Evolutionary conservation across 2,888 invertebrate genomes (phyloP), one percentile per base, ranked within the genome.

Genomic region (Dichetophora obliterata): DNA sequence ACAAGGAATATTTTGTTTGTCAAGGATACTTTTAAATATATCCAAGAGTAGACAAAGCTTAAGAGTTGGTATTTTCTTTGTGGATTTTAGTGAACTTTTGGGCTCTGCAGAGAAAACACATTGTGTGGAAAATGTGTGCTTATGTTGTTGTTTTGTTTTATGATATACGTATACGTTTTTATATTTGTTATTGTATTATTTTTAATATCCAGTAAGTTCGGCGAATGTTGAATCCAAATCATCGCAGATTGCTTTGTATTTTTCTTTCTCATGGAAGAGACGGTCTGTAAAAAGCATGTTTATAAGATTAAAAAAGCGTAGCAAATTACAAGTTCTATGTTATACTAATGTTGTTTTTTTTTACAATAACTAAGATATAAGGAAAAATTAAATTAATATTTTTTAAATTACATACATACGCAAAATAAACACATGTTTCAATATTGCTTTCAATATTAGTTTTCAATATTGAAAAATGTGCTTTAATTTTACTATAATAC

Each of bases 151-250:
- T 75, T 34, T 52, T 61, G 75, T 75, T 79, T 66, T 77, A 72
- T 77, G 73, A 76, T 31, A 34, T 75, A 65, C 69, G 75, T 77
- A 66, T 79, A 79, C 16, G 77, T 79, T 81, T 80, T 87, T 87
- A 90, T 89, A 77, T 90, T 84, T 86, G 84, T 77, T 34, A 68
- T 76, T 80, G 63, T 74, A 69, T 79, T 76, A 70, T 80, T 81
- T 86, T 95, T 96, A 97, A 93, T 97, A 97, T 93, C 96, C 97
- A 91, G 96, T 96, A 92, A 97, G 94, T 92, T 98, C 97, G 90
- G 96, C 95, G 93, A 96, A 97, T 91, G 97, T 97, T 91, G 94
- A 94, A 92, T 98, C 97, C 94, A 98, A 92, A 92, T 97, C 97
- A 92, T 97, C 97, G 93, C 96, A 96, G 93, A 97, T 97, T 91